Evolutionary conservation across 2,888 invertebrate genomes (phyloP), one percentile per base, ranked within the genome.

Genomic region (Pammene aurita): DNA sequence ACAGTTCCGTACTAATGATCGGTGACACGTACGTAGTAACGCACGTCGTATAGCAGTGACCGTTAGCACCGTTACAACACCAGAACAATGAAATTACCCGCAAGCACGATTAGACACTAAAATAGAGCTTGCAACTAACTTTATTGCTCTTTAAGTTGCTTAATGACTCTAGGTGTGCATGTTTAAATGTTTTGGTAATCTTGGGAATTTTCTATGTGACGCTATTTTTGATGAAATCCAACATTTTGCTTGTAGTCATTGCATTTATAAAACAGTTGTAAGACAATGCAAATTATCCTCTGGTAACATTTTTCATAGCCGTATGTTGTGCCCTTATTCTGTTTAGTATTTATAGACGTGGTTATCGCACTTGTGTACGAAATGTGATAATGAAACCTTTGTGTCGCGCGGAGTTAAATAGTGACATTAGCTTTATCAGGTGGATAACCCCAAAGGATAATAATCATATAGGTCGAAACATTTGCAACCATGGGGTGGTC

Each of bases 21-120:
- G 44, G 57, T 57, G 68, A 63, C 61, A 34, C 34, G 26, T 41
- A 54, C 14, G 7, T 26, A 52, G 60, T 63, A 58, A n/a, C 35
- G 57, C 63, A 58, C 63, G 48, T 41, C 55, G 63, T 48, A 46
- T 48, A 62, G 57, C 64, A 52, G 69, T 69, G 60, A 69, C 69
- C 64, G 68, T 71, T 71, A 69, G 50, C 60, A 56, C 64, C 68
- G 71, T 72, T 72, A 66, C 72, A 52, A 71, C 72, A 72, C 62
- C 42, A 38, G 64, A 70, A 72, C 72, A 72, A 72, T 72, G 56
- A 67, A 67, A 67, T 70, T 67, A 62, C 65, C 52, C 55, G 50
- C 54, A 52, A 35, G 61, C 69, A 66, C 68, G 68, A 71, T 71
- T 61, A 68, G 50, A 58, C 44, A 48, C 46, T 66, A 58, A 71